Conservation (phyloP, 92 coral and sea anemone genomes). For the Epizoanthus stellaris region DNA sequence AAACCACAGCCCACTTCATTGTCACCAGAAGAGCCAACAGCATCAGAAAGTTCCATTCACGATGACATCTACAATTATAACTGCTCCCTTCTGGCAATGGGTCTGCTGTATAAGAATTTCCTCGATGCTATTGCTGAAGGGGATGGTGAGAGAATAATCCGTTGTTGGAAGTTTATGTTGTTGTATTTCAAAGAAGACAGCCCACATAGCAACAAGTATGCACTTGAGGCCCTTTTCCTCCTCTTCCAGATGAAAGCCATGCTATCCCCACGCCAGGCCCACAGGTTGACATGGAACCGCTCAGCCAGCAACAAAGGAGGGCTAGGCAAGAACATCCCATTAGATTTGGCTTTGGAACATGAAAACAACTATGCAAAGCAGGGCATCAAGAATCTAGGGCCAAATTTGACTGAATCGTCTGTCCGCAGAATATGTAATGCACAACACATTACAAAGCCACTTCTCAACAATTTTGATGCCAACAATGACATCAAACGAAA, state of each 20-base stretch:
- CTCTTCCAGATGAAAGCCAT: constrained; percentile 58
- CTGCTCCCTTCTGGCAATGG: constrained; percentile 60
- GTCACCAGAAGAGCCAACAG: constrained; percentile 44
- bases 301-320: constrained; percentile 70
- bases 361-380: constrained; percentile 45
- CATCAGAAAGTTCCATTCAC: constrained; percentile 15
- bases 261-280: constrained; percentile 63
- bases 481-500: background rate
- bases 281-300: constrained; percentile 62
- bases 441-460: constrained; percentile 34
- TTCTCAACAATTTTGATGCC: constrained; percentile 29
- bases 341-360: constrained; percentile 72
- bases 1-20: constrained; percentile 39
- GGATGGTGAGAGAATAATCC: constrained; percentile 64
- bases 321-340: constrained; percentile 59
- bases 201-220: constrained; percentile 63
- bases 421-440: constrained; percentile 48
- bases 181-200: constrained; percentile 64
- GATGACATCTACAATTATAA: constrained; percentile 70
- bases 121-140: constrained; percentile 72
- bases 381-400: constrained; percentile 50
- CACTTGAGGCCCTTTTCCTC: constrained; percentile 74
- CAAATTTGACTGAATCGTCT: constrained; percentile 38
- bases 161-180: constrained; percentile 75
- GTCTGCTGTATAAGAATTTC: constrained; percentile 64